Percentiles rank a stretch among this genome's conserved stretches.
phyloP scores from a whole-genome alignment of 1,140 invertebrate species.

The Pygmarrhopalites habei region DNA sequence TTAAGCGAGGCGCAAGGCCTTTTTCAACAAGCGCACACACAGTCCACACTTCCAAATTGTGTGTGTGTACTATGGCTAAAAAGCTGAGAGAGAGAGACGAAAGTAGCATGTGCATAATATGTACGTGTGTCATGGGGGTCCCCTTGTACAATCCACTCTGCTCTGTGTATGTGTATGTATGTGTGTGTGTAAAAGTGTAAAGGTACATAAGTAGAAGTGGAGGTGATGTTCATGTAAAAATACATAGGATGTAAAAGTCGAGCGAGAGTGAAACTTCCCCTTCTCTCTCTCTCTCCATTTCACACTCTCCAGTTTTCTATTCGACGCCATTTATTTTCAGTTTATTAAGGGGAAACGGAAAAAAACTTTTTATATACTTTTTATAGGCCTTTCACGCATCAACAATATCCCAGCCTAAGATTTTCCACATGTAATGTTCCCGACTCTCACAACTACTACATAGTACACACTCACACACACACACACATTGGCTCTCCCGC shows the following conservation, averaged over 20 bases:
- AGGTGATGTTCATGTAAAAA: not conserved
- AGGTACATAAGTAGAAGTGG: not conserved
- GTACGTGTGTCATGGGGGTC: not conserved
- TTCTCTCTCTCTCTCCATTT: constrained; percentile 38
- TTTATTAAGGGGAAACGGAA: constrained; percentile 32
- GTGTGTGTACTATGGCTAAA: not conserved
- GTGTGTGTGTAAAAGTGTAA: not conserved
- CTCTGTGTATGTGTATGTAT: too few species aligned
- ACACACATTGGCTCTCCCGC: not conserved
- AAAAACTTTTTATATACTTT: constrained; percentile 27
- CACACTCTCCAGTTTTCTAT: constrained; percentile 37
- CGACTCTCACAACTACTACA: not conserved
- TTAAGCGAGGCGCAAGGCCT: constrained; percentile 3
- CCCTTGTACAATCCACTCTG: too few species aligned
- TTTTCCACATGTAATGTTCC: not conserved
- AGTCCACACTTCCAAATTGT: too few species aligned
- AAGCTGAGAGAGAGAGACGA: not conserved
- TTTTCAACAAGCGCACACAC: too few species aligned
- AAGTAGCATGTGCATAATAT: not conserved
- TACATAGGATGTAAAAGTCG: not conserved
- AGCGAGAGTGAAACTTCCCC: constrained; percentile 23
- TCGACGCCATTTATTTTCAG: constrained; percentile 38
- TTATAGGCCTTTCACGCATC: constrained; percentile 12
- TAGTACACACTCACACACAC: not conserved
- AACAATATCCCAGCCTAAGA: not conserved